Evolutionary conservation across 2,113 vertebrate genomes (phyloP), one percentile per base, ranked within the genome.

Genomic region (Strix uralensis): DNA sequence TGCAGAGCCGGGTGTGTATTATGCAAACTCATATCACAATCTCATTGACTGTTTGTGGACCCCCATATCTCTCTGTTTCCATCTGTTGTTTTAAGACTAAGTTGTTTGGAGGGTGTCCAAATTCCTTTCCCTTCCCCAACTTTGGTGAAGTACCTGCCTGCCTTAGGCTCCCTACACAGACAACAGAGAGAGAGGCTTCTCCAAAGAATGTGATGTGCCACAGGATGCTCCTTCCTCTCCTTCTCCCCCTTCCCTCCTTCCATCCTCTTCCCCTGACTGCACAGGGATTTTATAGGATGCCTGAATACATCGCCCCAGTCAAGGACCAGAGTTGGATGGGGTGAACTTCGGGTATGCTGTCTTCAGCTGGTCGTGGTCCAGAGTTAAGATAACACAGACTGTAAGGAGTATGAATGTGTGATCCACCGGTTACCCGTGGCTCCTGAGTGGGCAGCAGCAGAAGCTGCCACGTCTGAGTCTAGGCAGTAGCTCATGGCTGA

Each of bases 81-180:
- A 97, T 97, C 94, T 97, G 96, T 94, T 97, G 85, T 97, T 96
- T 95, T 82, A 92, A 91, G 81, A 79, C 74, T 95, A 80, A 95
- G 96, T 91, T 96, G 85, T 90, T 94, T 96, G 96, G 96, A 96
- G 88, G 36, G 47, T 86, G 85, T 94, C 96, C 96, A 97, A 96
- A 96, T 96, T 83, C 74, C 40, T 85, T 67, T 95, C 58, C 58
- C 19, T 92, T 95, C 80, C 83, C 72, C 79, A 80, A n/a, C 74
- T 85, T 83, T n/a, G 66, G 85, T 81, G 63, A 82, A 73, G 71
- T 92, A 97, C 96, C 92, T 97, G 81, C 78, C 62, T 52, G 94
- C 96, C 93, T 90, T 65, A 95, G 93, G 94, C 92, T 94, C 20
- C 81, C 49, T 79, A 6, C 55, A 49, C 0, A 75, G 70, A 69